These are phyloP conservation scores for Eulacestoma nigropectus DNA, from an alignment of 2,113 vertebrate species.

Conservation along the genomic window DNA sequence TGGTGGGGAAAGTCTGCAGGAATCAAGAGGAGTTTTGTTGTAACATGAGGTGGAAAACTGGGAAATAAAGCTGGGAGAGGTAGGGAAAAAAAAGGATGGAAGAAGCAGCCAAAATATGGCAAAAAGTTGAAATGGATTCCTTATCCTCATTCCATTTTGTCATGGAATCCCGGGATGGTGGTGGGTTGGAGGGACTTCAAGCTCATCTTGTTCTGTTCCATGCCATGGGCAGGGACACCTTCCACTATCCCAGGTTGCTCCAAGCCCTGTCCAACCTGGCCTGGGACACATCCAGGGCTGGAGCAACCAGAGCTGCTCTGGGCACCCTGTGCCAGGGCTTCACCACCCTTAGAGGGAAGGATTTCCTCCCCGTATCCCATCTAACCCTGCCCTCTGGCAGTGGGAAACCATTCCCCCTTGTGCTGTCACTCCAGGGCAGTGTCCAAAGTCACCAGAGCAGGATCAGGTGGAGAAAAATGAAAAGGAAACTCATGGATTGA, in stretches of 20 bases:
- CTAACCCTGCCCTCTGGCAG: background rate
- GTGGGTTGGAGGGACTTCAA: background rate
- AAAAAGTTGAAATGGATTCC: background rate
- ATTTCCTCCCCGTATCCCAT: background rate
- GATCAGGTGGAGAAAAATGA: background rate
- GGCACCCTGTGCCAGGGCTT: background rate
- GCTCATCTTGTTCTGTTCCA: fast-evolving
- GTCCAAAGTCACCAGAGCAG: background rate
- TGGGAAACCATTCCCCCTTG: background rate
- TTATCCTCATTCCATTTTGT: background rate
- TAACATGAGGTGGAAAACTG: background rate
- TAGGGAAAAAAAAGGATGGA: background rate
- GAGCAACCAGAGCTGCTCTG: background rate
- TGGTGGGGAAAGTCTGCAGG: background rate
- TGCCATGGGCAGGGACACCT: background rate
- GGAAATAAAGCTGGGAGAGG: background rate
- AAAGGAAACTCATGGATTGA: background rate
- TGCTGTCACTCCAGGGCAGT: background rate
- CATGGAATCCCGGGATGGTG: background rate
- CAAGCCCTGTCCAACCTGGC: background rate
- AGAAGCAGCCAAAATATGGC: background rate
- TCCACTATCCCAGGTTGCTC: background rate
- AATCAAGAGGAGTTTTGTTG: background rate
- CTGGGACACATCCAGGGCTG: background rate
- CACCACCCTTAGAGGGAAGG: background rate